These are phyloP conservation scores for Enoplolaimus lenunculus DNA, from an alignment of 2,888 invertebrate species.

Conservation along the genomic window DNA sequence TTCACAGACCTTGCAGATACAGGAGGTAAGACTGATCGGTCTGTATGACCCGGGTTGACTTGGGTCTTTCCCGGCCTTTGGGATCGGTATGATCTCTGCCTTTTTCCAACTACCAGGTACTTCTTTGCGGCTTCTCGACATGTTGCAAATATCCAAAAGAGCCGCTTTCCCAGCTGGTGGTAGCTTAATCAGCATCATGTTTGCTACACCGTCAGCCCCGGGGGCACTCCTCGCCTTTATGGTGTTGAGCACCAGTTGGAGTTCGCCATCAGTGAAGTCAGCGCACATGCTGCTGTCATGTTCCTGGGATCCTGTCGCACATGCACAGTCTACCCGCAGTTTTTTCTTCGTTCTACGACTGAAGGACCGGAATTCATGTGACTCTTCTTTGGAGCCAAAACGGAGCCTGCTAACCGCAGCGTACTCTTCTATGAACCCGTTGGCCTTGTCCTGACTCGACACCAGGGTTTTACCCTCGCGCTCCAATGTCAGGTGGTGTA, in stretches of 20 bases:
- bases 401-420: too few relatives aligned
- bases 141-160: neutral
- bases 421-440: too few relatives aligned
- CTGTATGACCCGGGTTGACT: neutral
- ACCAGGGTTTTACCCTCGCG: too few relatives aligned
- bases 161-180: neutral
- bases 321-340: neutral
- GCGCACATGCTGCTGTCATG: conserved; percentile 2
- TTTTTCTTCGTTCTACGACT: conserved; percentile 7
- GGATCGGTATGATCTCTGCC: conserved; percentile 12
- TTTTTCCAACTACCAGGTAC: neutral
- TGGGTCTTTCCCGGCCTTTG: neutral
- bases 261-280: neutral
- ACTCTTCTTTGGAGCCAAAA: too few relatives aligned
- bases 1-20: neutral
- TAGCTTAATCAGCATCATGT: conserved; percentile 5
- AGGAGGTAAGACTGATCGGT: conserved; percentile 10
- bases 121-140: neutral
- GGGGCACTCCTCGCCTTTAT: neutral
- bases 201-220: conserved; percentile 1
- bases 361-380: too few relatives aligned
- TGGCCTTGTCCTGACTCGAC: too few relatives aligned
- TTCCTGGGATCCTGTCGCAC: conserved; percentile 8
- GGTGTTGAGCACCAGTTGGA: neutral
- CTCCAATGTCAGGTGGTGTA: too few relatives aligned